Evolutionary conservation across 1,140 invertebrate genomes (phyloP), one percentile per base, ranked within the genome.

Genomic region (Mya arenaria): DNA sequence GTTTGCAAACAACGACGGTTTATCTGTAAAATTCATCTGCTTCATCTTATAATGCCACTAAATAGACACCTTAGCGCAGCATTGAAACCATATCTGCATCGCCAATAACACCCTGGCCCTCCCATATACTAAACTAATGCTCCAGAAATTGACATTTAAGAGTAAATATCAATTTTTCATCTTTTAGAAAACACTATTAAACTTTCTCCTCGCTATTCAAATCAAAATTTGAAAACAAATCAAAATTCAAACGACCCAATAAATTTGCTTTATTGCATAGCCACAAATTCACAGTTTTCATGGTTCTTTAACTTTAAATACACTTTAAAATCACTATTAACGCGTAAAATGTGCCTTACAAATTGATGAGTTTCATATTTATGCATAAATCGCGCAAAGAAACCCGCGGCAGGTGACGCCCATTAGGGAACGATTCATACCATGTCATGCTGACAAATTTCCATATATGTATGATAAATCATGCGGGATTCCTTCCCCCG

Each of bases 381-480:
- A 72, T 72, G 44, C 52, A 72, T 72, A 72, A 72, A 72, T 58
- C 56, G 32, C 28, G 48, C 56, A 72, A 72, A 32, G 58, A 72
- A 72, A 56, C 58, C 58, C 69, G 58, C 69, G 69, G 52, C 69
- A 52, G 69, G 69, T 56, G 69, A 55, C 56, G 34, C 30, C 69
- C 52, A 72, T 72, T 72, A 72, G 69, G 41, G 56, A 13, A 56
- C 56, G 37, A 56, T 36, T 32, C 48, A 55, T 55, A 58, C 48
- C 28, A n/a, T 72, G 69, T n/a, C n/a, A 72, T 32, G 37, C 44
- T 3, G 5, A 37, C 69, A 37, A 55, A 72, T 72, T 72, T 72
- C 69, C 69, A 72, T 72, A 72, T 72, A 55, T 30, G 52, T 55
- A 58, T 72, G 37, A 72, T 72, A 72, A 72, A 72, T 72, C 69